Evolutionary conservation across 92 coral and sea anemone species (phyloP), one percentile per base, ranked within the genome.

Genomic region (Umimayanthus kanabou): DNA sequence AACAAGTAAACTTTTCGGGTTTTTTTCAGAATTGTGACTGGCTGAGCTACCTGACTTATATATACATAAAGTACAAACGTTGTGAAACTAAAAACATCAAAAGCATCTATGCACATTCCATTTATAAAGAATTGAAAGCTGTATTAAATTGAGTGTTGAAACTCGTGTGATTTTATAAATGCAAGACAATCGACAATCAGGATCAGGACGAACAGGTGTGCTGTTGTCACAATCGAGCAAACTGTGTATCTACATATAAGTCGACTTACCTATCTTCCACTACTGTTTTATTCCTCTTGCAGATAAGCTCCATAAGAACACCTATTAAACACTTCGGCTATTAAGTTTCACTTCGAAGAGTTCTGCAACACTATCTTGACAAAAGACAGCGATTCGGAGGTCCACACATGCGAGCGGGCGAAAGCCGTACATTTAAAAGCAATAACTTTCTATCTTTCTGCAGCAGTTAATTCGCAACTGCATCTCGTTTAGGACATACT

Each of bases 21-120:
- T 42, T 28, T 71, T 85, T 85, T 40, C n/a, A 85, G 72, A 85
- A 22, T 33, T 85, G 88, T 85, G 88, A 81, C 88, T 84, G 64
- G 80, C 69, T 84, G 88, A 84, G 15, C 70, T 50, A 9, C 69
- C 37, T 84, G 33, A 80, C 80, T 80, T 33, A 39, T 84, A 37
- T 84, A 69, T 84, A 15, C 80, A 85, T 85, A 85, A 85, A 85
- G 81, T 85, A 85, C 81, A 16, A 71, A 85, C 88, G 81, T 66
- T 22, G 88, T 85, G 78, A 85, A 37, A 71, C 15, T 50, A 6
- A 85, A 85, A 85, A 72, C 88, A 85, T 85, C 61, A 71, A 85
- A 85, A 85, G 42, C 33, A 85, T 72, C 26, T 18, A 6, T 40
- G 65, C 43, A 85, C 37, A 72, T 33, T 40, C 37, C 3, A 70